A percentile compares a stretch with the other conserved stretches of the same genome.
Evolutionary conservation across 2,797 vertebrate species (phyloP).

Genomic region (Falco biarmicus): DNA sequence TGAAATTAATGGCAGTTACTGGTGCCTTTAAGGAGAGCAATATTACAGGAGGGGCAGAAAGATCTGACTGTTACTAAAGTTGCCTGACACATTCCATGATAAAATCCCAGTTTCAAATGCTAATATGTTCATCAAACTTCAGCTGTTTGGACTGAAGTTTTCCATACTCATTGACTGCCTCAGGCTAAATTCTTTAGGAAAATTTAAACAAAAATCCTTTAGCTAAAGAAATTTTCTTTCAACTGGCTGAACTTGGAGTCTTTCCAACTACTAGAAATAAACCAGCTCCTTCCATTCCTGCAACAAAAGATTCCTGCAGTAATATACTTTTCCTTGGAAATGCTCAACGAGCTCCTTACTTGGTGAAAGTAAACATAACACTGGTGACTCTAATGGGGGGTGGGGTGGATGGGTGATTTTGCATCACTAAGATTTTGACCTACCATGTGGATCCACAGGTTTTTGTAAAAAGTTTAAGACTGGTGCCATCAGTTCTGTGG

Average conservation of each 20-base stretch:
- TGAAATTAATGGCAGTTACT: background rate
- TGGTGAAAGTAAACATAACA: background rate
- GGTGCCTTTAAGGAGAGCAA: background rate
- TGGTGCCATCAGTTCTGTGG: background rate
- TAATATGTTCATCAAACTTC: background rate
- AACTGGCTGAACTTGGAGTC: background rate
- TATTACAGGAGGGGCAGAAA: background rate
- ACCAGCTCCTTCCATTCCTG: background rate
- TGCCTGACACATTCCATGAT: background rate
- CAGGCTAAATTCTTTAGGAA: background rate
- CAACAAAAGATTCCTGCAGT: background rate
- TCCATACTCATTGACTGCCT: background rate
- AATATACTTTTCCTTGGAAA: background rate
- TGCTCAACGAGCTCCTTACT: background rate
- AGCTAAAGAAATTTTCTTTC: background rate
- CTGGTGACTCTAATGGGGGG: background rate
- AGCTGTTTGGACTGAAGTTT: background rate
- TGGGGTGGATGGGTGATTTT: background rate
- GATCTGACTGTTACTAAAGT: background rate
- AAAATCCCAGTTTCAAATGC: background rate
- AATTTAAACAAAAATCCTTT: background rate
- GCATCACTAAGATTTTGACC: background rate
- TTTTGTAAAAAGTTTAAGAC: background rate
- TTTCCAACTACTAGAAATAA: slow-evolving; percentile 20
- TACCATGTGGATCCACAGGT: background rate